A percentile compares a stretch with the other conserved stretches of the same genome.
phyloP scores from a whole-genome alignment of 2,797 vertebrate species.

The Parambassis ranga region DNA sequence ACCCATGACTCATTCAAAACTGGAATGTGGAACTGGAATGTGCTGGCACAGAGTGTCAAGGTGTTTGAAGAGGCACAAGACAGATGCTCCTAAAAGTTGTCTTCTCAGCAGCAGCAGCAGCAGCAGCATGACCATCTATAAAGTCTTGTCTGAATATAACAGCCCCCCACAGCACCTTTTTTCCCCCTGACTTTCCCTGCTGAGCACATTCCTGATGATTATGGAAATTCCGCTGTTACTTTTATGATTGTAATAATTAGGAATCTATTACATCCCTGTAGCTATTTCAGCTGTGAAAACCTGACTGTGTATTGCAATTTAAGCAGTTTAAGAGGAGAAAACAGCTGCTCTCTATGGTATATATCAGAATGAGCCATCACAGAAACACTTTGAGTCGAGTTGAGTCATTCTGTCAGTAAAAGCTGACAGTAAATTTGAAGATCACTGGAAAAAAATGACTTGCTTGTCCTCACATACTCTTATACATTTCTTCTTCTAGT shows the following conservation, averaged over 20 bases:
- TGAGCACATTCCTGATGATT: slow-evolving; percentile 58
- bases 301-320: slow-evolving; percentile 20
- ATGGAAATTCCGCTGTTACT: slow-evolving; percentile 46
- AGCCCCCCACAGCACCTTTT: slow-evolving; percentile 19
- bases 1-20: slow-evolving; percentile 15
- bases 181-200: slow-evolving; percentile 5
- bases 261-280: slow-evolving; percentile 51
- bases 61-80: slow-evolving; percentile 14
- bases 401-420: slow-evolving; percentile 57
- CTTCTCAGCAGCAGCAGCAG: slow-evolving; percentile 9
- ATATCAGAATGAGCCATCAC: slow-evolving; percentile 27
- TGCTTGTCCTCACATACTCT: slow-evolving; percentile 48
- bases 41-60: slow-evolving; percentile 22
- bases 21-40: slow-evolving; percentile 27
- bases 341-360: slow-evolving; percentile 44
- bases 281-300: slow-evolving; percentile 54
- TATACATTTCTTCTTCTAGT: slow-evolving; percentile 16
- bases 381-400: slow-evolving; percentile 31
- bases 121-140: background rate
- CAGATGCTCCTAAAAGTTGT: slow-evolving; percentile 33
- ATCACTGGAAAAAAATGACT: slow-evolving; percentile 11
- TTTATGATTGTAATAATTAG: slow-evolving; percentile 68
- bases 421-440: slow-evolving; percentile 21
- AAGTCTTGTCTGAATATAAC: slow-evolving; percentile 22
- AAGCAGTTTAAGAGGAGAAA: slow-evolving; percentile 44